Base-by-base conservation (phyloP, 2,113 vertebrate genomes). In the Sciurus niger region DNA sequence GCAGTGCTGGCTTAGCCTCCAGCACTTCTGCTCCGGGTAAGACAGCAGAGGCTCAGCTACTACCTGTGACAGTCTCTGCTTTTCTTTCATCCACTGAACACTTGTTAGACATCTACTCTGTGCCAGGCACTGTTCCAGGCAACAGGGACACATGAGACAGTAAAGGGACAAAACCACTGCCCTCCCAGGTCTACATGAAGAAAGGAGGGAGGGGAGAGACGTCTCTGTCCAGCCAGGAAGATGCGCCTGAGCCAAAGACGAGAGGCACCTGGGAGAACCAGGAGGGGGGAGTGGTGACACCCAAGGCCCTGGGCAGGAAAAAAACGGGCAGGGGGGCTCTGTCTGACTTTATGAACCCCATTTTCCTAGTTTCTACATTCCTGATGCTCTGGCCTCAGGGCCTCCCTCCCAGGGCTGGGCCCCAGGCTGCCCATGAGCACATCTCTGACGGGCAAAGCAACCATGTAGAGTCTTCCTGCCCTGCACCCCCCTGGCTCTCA, bases 271-370 rank as follows among this genome's bases (percentile, higher is more conserved):
- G 24, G 17, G 9, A 6, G 22, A 4, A 17, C 18, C 72, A 51
- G 76, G 48, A 12, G 14, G 11, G 11, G n/a, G 37, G 34, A 51
- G 30, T 37, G 20, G 32, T 17, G 11, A 28, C 11, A 24, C 73
- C 22, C 22, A 28, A 20, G 25, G 72, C 37, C 79, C 40, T 6
- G 34, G 78, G 78, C 0, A 10, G 73, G 17, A 60, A 22, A 51
- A 10, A 13, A 51, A 13, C 2, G 10, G 6, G 32, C 16, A 0
- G 0, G 46, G 46, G 84, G 43, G 55, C 72, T 28, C 14, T 9
- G 1, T 40, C 20, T 14, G 10, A 1, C 4, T 34, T 12, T 30
- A 6, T 22, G n/a, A 18, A 20, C 53, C 68, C 4, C 2, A 2
- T 40, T 46, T 43, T n/a, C 65, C 84, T 7, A 12, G n/a, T 53